Conservation (phyloP, 1,140 invertebrate genomes). For the Prorops nasuta region DNA sequence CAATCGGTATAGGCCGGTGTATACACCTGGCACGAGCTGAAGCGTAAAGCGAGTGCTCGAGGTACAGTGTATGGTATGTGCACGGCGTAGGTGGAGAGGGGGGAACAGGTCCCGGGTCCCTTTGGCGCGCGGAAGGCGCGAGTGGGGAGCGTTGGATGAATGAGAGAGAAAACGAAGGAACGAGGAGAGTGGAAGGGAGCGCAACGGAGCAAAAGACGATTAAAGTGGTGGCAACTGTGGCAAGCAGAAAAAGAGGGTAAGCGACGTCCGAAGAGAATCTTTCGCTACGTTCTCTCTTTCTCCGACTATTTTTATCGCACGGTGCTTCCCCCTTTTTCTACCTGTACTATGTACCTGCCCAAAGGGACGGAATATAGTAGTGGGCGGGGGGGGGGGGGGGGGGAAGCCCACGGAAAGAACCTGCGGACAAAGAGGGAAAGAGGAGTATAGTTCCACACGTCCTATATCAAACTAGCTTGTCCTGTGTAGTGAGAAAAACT, state of each 20-base stretch:
- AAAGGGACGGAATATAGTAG: no score
- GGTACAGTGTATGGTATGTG: no score
- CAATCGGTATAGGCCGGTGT: slow-evolving; percentile 11
- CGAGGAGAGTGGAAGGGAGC: neutral
- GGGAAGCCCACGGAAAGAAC: no score
- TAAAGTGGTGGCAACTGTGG: no score
- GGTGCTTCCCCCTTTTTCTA: neutral
- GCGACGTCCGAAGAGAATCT: slow-evolving; percentile 11
- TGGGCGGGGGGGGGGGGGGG: no score
- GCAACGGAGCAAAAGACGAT: neutral
- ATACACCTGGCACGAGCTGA: slow-evolving; percentile 3
- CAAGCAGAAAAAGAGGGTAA: no score
- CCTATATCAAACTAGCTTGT: no score
- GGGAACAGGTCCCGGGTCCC: slow-evolving; percentile 3
- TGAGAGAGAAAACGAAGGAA: neutral
- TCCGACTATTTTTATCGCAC: no score
- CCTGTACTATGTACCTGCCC: no score
- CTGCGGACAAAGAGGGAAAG: no score
- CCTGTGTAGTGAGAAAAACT: no score
- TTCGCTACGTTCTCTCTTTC: neutral
- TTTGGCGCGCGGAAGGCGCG: neutral
- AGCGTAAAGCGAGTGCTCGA: slow-evolving; percentile 8
- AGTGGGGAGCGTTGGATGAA: neutral
- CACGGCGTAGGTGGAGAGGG: slow-evolving; percentile 9
- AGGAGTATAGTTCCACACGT: no score